Conservation (phyloP, 2,797 vertebrate species). For the Novumbra hubbsi region DNA sequence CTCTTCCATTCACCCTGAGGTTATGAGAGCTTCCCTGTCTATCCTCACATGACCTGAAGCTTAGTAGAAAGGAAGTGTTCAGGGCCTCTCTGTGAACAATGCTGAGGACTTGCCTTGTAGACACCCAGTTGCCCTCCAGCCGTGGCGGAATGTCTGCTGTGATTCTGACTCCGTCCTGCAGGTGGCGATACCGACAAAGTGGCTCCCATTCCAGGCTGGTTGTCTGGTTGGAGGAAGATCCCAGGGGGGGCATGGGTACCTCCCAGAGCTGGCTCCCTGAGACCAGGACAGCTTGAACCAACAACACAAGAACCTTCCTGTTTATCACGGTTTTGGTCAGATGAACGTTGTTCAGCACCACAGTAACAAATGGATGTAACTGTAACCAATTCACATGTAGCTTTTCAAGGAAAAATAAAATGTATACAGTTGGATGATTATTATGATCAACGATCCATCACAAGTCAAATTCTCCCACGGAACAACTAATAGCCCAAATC, state of each 20-base stretch:
- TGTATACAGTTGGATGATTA: slow-evolving; percentile 18
- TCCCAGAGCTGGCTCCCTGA: slow-evolving; percentile 76
- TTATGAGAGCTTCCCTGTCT: neutral
- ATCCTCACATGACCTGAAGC: neutral
- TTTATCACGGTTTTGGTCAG: slow-evolving; percentile 8
- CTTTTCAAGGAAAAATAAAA: slow-evolving; percentile 7
- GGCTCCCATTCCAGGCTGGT: slow-evolving; percentile 72
- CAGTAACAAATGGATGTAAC: slow-evolving; percentile 23
- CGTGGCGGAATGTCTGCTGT: slow-evolving; percentile 75
- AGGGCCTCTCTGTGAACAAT: neutral
- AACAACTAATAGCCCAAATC: slow-evolving; percentile 24
- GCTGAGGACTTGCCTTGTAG: slow-evolving; percentile 75
- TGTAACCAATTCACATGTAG: slow-evolving; percentile 7
- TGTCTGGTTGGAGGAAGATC: slow-evolving; percentile 47
- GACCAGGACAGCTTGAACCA: slow-evolving; percentile 57
- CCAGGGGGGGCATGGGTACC: slow-evolving; percentile 60
- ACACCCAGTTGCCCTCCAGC: slow-evolving; percentile 86
- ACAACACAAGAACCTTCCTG: slow-evolving; percentile 17
- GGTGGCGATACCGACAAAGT: slow-evolving; percentile 77
- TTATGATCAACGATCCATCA: slow-evolving; percentile 28
- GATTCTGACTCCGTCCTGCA: slow-evolving; percentile 71
- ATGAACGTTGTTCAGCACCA: slow-evolving; percentile 28
- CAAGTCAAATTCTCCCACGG: slow-evolving; percentile 12
- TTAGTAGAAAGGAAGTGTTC: neutral
- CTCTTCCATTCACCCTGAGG: too few species aligned